Conservation (phyloP, 2,113 vertebrate genomes). For the Siniperca knerii region DNA sequence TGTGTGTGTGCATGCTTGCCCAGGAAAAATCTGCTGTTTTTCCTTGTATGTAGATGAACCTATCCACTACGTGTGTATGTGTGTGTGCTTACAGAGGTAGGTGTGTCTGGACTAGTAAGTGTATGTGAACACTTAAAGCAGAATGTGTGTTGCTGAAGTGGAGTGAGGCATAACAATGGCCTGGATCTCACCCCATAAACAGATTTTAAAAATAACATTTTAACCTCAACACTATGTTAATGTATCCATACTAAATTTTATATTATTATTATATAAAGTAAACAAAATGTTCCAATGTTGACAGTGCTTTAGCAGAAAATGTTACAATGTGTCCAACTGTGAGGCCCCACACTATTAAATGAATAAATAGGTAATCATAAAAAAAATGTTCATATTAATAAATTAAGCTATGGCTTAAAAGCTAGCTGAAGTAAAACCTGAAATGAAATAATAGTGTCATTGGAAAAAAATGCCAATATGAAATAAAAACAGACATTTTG, state of each 20-base stretch:
- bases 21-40: neutral
- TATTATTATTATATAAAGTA: too few relatives aligned
- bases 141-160: neutral
- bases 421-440: neutral
- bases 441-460: neutral
- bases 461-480: neutral
- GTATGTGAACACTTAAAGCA: neutral
- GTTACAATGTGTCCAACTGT: too few relatives aligned
- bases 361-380: too few relatives aligned
- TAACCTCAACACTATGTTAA: neutral
- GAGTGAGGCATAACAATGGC: neutral
- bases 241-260: neutral
- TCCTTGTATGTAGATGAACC: slow-evolving; percentile 1
- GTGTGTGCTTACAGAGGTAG: neutral
- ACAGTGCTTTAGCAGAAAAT: too few relatives aligned
- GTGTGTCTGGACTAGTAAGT: slow-evolving; percentile 18
- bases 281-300: neutral
- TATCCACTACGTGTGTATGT: neutral
- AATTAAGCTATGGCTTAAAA: neutral
- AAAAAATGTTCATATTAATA: neutral
- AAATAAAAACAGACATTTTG: neutral
- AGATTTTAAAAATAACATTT: neutral
- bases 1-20: neutral
- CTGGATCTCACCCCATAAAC: neutral
- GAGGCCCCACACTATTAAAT: neutral